phyloP scores from a whole-genome alignment of 1,140 invertebrate genomes.

The Idris sp. region DNA sequence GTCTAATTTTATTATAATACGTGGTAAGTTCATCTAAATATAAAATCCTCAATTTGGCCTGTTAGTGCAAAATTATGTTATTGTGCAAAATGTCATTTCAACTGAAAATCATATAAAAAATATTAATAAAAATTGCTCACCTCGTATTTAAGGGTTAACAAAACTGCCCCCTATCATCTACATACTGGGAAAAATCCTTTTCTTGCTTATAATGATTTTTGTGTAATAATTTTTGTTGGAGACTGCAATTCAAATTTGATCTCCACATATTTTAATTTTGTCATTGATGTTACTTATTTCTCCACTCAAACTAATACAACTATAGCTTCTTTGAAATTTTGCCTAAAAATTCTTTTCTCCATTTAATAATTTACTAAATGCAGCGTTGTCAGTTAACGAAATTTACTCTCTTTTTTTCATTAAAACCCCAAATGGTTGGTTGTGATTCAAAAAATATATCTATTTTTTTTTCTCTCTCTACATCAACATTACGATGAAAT shows the following conservation, averaged over 20 bases:
- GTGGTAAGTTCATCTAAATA: conserved; percentile 14
- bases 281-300: no score
- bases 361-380: no score
- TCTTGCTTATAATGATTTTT: conserved; percentile 53
- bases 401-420: no score
- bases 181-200: conserved; percentile 60
- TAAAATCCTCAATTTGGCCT: conserved; percentile 16
- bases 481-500: conserved; percentile 10
- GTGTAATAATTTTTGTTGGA: conserved; percentile 33
- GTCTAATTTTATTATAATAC: conserved; percentile 22
- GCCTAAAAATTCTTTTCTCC: no score
- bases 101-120: no score
- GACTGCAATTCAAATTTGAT: conserved; percentile 3
- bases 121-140: conserved; percentile 48
- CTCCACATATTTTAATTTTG: conserved; percentile 37
- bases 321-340: no score
- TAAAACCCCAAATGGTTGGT: no score
- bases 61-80: conserved; percentile 1
- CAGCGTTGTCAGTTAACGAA: no score
- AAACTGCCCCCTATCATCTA: conserved; percentile 72
- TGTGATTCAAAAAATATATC: no score
- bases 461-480: conserved; percentile 6
- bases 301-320: no score
- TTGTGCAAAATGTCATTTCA: no score
- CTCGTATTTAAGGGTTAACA: conserved; percentile 75